Base-by-base conservation (phyloP, 2,113 vertebrate species). In the Glaucomys volans region DNA sequence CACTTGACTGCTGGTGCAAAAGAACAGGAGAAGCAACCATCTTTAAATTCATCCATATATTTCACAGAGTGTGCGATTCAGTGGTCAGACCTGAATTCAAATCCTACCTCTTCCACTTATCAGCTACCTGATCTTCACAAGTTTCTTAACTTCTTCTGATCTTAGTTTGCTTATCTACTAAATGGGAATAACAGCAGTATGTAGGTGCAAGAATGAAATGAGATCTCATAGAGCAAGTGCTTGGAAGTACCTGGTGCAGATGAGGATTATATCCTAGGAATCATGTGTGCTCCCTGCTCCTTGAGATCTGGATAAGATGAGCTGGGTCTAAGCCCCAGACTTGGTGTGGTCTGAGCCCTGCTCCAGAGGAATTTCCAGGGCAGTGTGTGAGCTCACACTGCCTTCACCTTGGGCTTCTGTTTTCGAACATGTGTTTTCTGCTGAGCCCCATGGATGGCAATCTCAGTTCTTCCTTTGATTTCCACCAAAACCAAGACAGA, bases 401-500 rank as follows among this genome's bases (percentile, higher is more conserved):
- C 42, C 76, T 80, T 59, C 44, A 24, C 64, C 18, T 72, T 14
- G n/a, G 10, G 59, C 67, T 91, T 91, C 82, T 89, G 64, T 69
- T 95, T 82, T 40, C 52, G 54, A 16, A 66, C 37, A 0, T 4
- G 32, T 82, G 24, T 57, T 95, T 87, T 96, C 90, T 86, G 13
- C 91, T 95, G 75, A 72, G 54, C 20, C 83, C 17, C 4, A 35
- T 24, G 54, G 5, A 32, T 37, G 62, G 20, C 24, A 79, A 10
- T 95, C 75, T 90, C 83, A 87, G 75, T 95, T 97, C 84, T 94
- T 85, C 47, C 91, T 80, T 91, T 91, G 42, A 74, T 91, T 95
- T 88, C 97, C 16, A 69, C 54, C 87, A 87, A 94, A 97, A 89
- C 91, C 88, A 93, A 82, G 64, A 96, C 47, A 86, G 91, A 97